Percentiles rank a stretch among this genome's conserved stretches.
These are phyloP conservation scores for Conistra vaccinii DNA, from an alignment of 2,888 invertebrate species.

Conservation along the genomic window DNA sequence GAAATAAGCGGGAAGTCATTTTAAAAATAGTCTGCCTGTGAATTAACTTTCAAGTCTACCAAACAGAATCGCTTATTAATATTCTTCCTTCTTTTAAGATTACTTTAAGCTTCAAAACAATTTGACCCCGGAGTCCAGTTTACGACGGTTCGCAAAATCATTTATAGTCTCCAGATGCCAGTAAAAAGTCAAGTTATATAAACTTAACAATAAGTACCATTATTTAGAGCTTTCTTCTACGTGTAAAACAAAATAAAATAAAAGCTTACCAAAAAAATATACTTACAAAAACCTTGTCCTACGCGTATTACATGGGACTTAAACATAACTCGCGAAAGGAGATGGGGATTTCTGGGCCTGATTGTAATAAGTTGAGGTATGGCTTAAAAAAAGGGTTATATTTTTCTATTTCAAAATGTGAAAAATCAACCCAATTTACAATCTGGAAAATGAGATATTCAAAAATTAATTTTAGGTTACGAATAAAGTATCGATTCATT, in stretches of 20 bases:
- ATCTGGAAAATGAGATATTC: too few relatives aligned
- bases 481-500: too few relatives aligned
- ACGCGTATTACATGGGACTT: too few relatives aligned
- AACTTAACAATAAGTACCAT: conserved; percentile 4
- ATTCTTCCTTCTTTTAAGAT: conserved; percentile 9
- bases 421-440: too few relatives aligned
- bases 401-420: too few relatives aligned
- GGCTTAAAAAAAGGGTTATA: too few relatives aligned
- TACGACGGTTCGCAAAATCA: conserved; percentile 28
- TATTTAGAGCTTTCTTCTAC: background rate
- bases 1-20: too few relatives aligned
- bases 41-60: background rate
- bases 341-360: too few relatives aligned
- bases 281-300: too few relatives aligned
- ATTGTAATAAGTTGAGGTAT: too few relatives aligned
- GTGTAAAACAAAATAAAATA: background rate
- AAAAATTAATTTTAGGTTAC: too few relatives aligned
- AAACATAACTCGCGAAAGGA: too few relatives aligned
- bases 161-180: conserved; percentile 18
- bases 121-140: conserved; percentile 25
- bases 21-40: background rate
- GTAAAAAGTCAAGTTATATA: conserved; percentile 18
- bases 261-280: background rate
- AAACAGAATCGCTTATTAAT: conserved; percentile 3
- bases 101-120: conserved; percentile 13